Base-by-base conservation (phyloP, 2,797 vertebrate species). In the Silurus lanzhouensis region DNA sequence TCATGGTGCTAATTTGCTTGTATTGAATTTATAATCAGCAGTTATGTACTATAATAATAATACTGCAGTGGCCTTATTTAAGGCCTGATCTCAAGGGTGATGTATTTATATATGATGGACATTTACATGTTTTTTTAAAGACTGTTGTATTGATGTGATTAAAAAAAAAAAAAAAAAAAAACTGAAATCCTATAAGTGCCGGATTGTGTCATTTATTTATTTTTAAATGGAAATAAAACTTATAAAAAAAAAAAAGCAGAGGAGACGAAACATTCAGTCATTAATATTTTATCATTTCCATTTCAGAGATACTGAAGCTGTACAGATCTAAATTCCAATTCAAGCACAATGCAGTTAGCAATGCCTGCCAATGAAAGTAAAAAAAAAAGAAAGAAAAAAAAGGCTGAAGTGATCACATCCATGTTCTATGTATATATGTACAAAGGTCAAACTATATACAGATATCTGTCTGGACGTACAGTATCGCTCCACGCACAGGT, bases 291-390 rank as follows among this genome's bases (percentile, higher is more conserved):
- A 96, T 96, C 95, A 95, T 94, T 89, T 90, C 95, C 94, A 96
- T 95, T 96, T 96, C 95, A 93, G 95, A 93, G 95, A 96, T 96
- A 96, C 91, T 85, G 87, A 90, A 94, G 94, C 94, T 93, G 94
- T 92, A 92, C 92, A 96, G 94, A 90, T 95, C 95, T 95, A 95
- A 93, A 94, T 89, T 94, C 91, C 92, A 90, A 90, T 92, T 92
- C 92, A 95, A 97, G 96, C 94, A 95, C 91, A 93, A 95, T 95
- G 95, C 92, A 89, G 90, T 90, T 90, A 94, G 95, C 95, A 91
- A 94, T 89, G 94, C 93, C 93, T 95, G 94, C 94, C 92, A 93
- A 91, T 92, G 67, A 91, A 93, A 92, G 90, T 80, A 91, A 85
- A 92, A 85, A 44, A 38, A 89, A 84, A 90, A 84, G 31, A 90